These are phyloP conservation scores for Litoditis marina DNA, from an alignment of 2,888 invertebrate genomes.

Conservation along the genomic window DNA sequence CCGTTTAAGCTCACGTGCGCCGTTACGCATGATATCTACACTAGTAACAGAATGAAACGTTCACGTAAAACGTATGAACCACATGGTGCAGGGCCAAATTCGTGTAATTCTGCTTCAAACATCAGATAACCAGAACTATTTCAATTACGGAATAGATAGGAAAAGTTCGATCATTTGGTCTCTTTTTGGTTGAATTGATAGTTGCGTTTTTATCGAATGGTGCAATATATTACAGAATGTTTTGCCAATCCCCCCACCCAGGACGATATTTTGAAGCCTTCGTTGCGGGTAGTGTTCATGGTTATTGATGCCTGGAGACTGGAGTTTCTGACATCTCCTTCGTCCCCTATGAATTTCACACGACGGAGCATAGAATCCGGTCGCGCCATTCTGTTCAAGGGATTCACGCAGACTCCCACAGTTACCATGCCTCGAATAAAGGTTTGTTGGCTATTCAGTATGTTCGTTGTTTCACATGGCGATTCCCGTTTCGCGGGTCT, in stretches of 20 bases:
- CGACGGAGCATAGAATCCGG: constrained; percentile 17
- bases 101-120: too few species aligned
- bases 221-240: not conserved
- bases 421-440: constrained; percentile 94
- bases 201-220: too few species aligned
- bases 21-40: too few species aligned
- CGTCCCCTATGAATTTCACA: constrained; percentile 30
- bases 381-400: constrained; percentile 27
- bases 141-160: too few species aligned
- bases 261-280: not conserved
- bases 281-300: constrained; percentile 35
- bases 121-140: too few species aligned
- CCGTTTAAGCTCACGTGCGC: too few species aligned
- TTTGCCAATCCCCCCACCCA: not conserved
- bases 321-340: constrained; percentile 33
- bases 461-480: not conserved
- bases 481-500: too few species aligned
- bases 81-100: too few species aligned
- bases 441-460: constrained; percentile 62
- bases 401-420: constrained; percentile 77
- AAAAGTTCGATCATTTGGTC: too few species aligned
- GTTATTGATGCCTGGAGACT: constrained; percentile 54
- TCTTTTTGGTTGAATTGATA: too few species aligned
- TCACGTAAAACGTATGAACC: too few species aligned
- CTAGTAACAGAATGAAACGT: too few species aligned